Percentiles rank a stretch among this genome's conserved stretches.
Evolutionary conservation across 1,140 invertebrate genomes (phyloP).

Genomic region (Nephila pilipes): DNA sequence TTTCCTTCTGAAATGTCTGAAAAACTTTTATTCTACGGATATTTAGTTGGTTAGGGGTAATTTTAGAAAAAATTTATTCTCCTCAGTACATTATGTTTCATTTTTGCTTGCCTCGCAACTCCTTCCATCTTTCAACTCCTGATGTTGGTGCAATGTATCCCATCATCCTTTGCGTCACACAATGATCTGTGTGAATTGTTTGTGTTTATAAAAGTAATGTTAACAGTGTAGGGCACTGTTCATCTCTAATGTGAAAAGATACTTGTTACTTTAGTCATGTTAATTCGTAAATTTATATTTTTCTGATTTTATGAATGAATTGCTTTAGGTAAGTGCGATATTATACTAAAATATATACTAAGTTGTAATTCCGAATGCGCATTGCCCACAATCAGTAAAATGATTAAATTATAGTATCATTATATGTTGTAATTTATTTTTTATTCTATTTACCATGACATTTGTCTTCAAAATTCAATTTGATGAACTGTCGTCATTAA

Average conservation of each 20-base stretch:
- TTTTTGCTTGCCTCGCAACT: background rate
- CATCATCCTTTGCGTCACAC: background rate
- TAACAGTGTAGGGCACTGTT: background rate
- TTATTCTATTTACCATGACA: background rate
- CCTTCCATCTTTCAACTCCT: background rate
- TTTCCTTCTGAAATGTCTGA: too few species aligned
- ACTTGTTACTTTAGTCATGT: background rate
- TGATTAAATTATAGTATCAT: background rate
- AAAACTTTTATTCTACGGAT: too few species aligned
- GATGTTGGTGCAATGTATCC: conserved; percentile 17
- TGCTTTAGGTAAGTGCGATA: background rate
- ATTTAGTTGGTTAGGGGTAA: too few species aligned
- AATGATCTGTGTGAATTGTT: background rate
- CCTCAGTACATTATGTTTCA: background rate
- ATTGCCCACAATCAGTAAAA: background rate
- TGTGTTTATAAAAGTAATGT: background rate
- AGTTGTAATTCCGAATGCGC: background rate
- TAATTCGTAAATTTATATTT: background rate
- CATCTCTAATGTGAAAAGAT: background rate
- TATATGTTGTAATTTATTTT: background rate
- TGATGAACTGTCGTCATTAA: too few species aligned
- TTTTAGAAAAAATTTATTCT: too few species aligned
- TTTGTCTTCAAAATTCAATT: background rate
- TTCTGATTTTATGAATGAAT: background rate
- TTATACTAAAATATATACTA: background rate